Evolutionary conservation across 2,888 invertebrate genomes (phyloP).

Genomic region (Tetanocera ferruginea): DNA sequence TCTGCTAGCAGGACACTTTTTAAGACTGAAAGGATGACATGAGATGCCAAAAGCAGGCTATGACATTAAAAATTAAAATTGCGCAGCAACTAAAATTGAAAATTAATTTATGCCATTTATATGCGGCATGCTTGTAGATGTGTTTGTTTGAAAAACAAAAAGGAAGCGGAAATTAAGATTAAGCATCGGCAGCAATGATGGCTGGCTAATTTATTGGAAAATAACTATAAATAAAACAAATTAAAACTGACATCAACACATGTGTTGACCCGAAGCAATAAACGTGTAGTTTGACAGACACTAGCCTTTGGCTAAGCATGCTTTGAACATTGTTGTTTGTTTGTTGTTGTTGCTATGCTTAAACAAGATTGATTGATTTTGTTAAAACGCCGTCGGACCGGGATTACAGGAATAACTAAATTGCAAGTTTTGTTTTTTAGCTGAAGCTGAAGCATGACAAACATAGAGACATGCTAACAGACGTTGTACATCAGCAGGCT

Average conservation of each 20-base stretch:
- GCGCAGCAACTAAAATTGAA: too few species aligned
- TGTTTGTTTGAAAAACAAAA: background rate
- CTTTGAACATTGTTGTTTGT: background rate
- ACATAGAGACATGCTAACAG: too few species aligned
- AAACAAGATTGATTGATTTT: constrained; percentile 63
- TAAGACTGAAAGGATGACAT: too few species aligned
- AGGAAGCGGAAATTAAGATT: background rate
- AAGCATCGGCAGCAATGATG: background rate
- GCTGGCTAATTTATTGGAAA: background rate
- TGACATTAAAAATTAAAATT: too few species aligned
- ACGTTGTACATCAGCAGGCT: background rate
- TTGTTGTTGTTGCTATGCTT: constrained; percentile 31
- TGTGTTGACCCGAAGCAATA: background rate
- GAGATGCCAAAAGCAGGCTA: too few species aligned
- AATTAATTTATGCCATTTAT: too few species aligned
- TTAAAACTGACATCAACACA: background rate
- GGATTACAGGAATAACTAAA: background rate
- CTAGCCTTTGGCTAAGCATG: background rate
- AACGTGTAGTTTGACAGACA: background rate
- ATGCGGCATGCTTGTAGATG: too few species aligned
- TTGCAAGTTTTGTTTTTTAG: too few species aligned
- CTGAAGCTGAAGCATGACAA: too few species aligned
- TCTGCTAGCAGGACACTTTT: too few species aligned
- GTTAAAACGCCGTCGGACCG: constrained; percentile 39
- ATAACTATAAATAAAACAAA: background rate